Base-by-base conservation (phyloP, 2,113 vertebrate species). In the Nestor notabilis region DNA sequence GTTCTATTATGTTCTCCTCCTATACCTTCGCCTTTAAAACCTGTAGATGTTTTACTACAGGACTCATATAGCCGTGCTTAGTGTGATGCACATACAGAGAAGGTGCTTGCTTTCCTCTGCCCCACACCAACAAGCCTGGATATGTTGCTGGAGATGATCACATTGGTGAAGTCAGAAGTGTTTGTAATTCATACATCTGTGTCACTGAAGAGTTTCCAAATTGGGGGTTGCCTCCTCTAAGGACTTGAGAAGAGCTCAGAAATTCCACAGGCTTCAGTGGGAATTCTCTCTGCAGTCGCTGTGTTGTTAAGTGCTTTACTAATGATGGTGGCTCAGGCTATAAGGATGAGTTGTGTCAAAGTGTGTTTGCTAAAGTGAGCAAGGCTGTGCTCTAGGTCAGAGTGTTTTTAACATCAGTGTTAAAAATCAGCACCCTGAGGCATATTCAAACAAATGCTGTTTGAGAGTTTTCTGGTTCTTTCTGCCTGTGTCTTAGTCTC, bases 401-500 rank as follows among this genome's bases (percentile, higher is more conserved):
- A 44, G 43, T 63, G 24, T 39, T 72, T 66, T 85, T 46, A 83
- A 64, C 24, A 27, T 84, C 31, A 61, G 25, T 35, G 61, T n/a
- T n/a, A n/a, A n/a, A 60, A 52, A 11, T 61, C 60, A 7, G 12
- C 33, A 12, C 79, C 74, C 56, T 56, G 24, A 11, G 64, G 11
- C 13, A 2, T 0, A 1, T n/a, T 74, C 25, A 37, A 33, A 68
- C 37, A 80, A 39, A 39, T 12, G 7, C 9, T 55, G 0, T 28
- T 69, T 17, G 60, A 72, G 64, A 10, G 46, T 78, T 78, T 88
- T 60, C 47, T 70, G 31, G 5, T 56, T 91, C 49, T 81, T 83
- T 33, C 28, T 69, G 47, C 39, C 33, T 23, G 11, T 46, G 11
- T 43, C 33, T 70, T 37, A 41, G 11, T 81, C 71, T 90, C 29